A percentile compares a stretch with the other conserved stretches of the same genome.
Conservation (phyloP, 2,888 invertebrate species). For the Lasioglossum calceatum region DNA sequence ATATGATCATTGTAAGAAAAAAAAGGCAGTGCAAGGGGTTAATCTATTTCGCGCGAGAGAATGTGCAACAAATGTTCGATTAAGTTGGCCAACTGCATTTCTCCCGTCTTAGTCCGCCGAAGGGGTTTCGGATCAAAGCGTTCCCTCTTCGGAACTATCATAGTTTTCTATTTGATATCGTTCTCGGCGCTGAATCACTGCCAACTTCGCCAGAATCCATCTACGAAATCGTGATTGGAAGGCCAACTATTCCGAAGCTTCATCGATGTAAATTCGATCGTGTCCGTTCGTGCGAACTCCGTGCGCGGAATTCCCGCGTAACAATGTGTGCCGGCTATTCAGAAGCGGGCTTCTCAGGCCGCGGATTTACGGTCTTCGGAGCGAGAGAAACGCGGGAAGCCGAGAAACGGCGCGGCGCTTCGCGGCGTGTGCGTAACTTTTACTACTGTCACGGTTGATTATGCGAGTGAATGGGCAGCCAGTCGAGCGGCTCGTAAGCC, state of each 20-base stretch:
- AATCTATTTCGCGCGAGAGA: neutral
- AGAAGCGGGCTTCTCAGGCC: neutral
- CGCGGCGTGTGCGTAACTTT: slow-evolving; percentile 16
- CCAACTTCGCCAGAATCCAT: slow-evolving; percentile 11
- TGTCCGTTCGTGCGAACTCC: neutral
- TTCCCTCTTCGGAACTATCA: slow-evolving; percentile 2
- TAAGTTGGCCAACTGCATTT: neutral
- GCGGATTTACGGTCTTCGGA: neutral
- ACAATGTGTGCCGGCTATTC: slow-evolving; percentile 4
- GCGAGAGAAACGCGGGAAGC: slow-evolving; percentile 1
- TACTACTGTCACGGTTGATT: slow-evolving; percentile 60
- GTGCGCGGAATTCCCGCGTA: slow-evolving; percentile 10
- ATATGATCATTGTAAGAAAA: neutral
- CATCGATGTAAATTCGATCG: slow-evolving; percentile 31
- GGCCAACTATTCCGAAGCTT: neutral
- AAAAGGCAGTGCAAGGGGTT: neutral
- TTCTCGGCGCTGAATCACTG: neutral
- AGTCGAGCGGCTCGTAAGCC: slow-evolving; percentile 52
- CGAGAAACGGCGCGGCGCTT: neutral
- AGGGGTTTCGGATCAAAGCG: neutral
- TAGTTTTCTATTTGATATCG: slow-evolving; percentile 17
- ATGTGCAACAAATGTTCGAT: neutral
- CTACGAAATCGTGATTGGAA: slow-evolving; percentile 15
- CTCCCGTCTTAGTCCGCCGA: neutral
- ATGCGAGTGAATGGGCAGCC: slow-evolving; percentile 43